Evolutionary conservation across 2,113 vertebrate genomes (phyloP).

Genomic region (Calcarius ornatus): DNA sequence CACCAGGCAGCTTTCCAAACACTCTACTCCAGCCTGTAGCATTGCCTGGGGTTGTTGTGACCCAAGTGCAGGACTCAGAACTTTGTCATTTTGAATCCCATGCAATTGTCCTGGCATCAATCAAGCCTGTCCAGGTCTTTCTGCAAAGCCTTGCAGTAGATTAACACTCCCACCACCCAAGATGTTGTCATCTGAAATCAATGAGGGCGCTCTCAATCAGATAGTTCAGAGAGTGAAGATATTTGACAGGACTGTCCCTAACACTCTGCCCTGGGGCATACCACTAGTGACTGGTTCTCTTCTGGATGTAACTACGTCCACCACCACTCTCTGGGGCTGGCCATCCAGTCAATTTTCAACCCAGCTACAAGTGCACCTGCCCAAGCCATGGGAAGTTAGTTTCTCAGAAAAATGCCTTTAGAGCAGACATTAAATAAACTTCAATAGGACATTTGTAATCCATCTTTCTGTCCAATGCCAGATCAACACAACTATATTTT

Average conservation of each 20-base stretch:
- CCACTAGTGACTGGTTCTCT: neutral
- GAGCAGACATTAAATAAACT: neutral
- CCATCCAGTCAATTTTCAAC: neutral
- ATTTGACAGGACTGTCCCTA: neutral
- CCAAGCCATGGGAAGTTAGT: neutral
- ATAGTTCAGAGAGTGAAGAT: neutral
- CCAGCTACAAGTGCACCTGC: neutral
- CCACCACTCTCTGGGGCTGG: neutral
- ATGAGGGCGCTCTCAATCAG: neutral
- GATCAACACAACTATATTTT: neutral
- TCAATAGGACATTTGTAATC: neutral
- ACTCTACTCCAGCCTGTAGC: neutral
- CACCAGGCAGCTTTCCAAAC: neutral
- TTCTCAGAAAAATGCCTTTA: neutral
- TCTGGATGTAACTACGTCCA: neutral
- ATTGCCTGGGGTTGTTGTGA: neutral
- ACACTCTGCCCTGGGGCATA: neutral
- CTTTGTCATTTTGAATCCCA: neutral
- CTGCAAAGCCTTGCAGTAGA: neutral
- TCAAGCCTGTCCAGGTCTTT: no score
- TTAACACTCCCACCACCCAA: neutral
- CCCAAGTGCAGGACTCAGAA: neutral
- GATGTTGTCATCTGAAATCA: neutral
- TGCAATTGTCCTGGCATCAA: neutral
- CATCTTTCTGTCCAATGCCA: neutral